Conservation (phyloP, 2,113 vertebrate genomes). For the Anolis sagrei region DNA sequence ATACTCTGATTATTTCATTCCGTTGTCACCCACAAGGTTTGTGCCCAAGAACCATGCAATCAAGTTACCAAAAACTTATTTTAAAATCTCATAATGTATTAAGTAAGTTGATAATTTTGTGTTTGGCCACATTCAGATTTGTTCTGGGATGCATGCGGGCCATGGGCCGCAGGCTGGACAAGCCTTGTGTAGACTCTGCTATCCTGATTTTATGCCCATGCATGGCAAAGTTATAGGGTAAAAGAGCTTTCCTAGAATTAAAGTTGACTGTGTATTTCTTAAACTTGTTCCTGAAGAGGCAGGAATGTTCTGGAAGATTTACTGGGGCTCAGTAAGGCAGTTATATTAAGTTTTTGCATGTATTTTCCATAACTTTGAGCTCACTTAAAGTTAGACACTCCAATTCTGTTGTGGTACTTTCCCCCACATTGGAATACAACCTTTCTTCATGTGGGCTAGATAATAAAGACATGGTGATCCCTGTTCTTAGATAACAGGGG, state of each 20-base stretch:
- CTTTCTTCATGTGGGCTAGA: neutral
- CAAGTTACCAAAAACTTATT: no score
- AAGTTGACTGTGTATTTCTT: no score
- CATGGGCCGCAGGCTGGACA: no score
- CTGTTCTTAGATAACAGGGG: neutral
- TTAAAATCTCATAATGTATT: no score
- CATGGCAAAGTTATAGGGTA: no score
- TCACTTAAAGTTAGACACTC: neutral
- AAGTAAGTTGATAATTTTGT: no score
- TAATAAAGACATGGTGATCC: neutral
- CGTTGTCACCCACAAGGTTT: no score
- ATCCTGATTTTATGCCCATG: neutral
- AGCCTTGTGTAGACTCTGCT: neutral
- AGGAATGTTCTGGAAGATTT: neutral
- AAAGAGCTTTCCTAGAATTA: no score
- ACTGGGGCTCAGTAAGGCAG: neutral
- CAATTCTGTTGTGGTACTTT: neutral
- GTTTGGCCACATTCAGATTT: no score
- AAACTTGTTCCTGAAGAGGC: neutral
- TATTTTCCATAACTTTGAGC: neutral
- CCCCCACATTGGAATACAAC: neutral
- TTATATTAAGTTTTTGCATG: neutral
- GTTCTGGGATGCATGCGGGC: no score
- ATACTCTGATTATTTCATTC: no score
- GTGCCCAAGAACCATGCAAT: no score